Percentiles rank a stretch among this genome's conserved stretches.
Evolutionary conservation across 2,113 vertebrate genomes (phyloP).

Genomic region (Telmatochromis sp.): DNA sequence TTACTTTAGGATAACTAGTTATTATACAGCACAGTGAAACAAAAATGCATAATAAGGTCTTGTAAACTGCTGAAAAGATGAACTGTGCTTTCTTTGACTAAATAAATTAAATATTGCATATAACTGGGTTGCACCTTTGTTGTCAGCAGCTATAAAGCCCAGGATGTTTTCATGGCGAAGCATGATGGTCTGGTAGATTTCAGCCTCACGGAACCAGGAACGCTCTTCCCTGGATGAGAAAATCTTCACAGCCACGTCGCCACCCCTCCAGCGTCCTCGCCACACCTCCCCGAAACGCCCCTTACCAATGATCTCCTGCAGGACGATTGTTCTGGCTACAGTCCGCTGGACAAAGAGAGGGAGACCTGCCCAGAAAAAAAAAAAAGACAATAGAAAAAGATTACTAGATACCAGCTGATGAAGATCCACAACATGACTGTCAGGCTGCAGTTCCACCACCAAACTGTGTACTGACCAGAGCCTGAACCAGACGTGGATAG

Average conservation of each 20-base stretch:
- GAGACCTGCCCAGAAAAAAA: slow-evolving; percentile 68
- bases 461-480: slow-evolving; percentile 76
- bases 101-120: not conserved
- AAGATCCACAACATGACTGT: not conserved
- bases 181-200: slow-evolving; percentile 99
- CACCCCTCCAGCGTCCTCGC: slow-evolving; percentile 92
- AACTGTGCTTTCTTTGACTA: not conserved
- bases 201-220: slow-evolving; percentile 96
- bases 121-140: slow-evolving; percentile 79
- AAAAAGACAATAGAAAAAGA: not conserved
- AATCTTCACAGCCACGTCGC: slow-evolving; percentile 96
- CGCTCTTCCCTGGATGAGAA: slow-evolving; percentile 97
- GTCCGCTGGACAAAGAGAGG: slow-evolving; percentile 95
- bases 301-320: slow-evolving; percentile 97
- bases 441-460: not conserved
- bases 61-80: not conserved
- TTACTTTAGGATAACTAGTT: not conserved
- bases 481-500: slow-evolving; percentile 98
- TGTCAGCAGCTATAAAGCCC: slow-evolving; percentile 95
- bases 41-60: not conserved
- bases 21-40: not conserved
- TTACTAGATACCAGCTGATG: not conserved
- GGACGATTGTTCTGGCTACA: slow-evolving; percentile 91
- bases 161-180: slow-evolving; percentile 96
- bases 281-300: slow-evolving; percentile 97